phyloP scores from a whole-genome alignment of 2,888 invertebrate genomes.

The Diaperis boleti region DNA sequence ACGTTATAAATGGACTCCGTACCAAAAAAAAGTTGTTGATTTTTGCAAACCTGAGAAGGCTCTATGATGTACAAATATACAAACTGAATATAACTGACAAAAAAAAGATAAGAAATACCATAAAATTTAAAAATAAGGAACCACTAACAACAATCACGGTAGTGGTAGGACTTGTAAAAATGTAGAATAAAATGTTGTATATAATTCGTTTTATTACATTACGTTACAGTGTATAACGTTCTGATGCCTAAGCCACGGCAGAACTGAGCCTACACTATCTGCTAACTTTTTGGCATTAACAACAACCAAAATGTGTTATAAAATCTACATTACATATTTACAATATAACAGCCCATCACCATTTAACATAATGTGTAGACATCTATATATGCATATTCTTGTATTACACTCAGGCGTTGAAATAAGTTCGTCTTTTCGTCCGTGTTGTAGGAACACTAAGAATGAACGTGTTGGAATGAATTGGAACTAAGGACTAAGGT shows the following conservation, averaged over 20 bases:
- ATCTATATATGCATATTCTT: neutral
- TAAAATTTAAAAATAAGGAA: too few species aligned
- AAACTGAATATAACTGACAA: too few species aligned
- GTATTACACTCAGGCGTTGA: slow-evolving; percentile 5
- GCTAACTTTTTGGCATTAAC: slow-evolving; percentile 33
- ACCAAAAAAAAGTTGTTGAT: too few species aligned
- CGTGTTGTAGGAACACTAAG: too few species aligned
- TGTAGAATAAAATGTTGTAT: too few species aligned
- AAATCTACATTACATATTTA: slow-evolving; percentile 26
- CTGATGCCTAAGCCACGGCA: neutral
- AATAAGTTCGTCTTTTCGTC: slow-evolving; percentile 36
- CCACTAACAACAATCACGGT: too few species aligned
- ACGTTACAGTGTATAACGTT: neutral
- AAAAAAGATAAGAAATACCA: too few species aligned
- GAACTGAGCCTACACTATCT: neutral
- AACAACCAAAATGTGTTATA: slow-evolving; percentile 20
- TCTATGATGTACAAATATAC: too few species aligned
- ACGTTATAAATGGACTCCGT: too few species aligned
- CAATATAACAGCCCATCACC: slow-evolving; percentile 48
- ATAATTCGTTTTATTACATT: neutral
- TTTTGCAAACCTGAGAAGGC: too few species aligned
- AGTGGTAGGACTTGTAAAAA: too few species aligned
- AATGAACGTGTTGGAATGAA: slow-evolving; percentile 41
- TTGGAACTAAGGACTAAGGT: slow-evolving; percentile 48
- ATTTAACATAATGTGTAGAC: slow-evolving; percentile 13